These are phyloP conservation scores for Plodia interpunctella DNA, from an alignment of 1,140 invertebrate species.

Conservation along the genomic window DNA sequence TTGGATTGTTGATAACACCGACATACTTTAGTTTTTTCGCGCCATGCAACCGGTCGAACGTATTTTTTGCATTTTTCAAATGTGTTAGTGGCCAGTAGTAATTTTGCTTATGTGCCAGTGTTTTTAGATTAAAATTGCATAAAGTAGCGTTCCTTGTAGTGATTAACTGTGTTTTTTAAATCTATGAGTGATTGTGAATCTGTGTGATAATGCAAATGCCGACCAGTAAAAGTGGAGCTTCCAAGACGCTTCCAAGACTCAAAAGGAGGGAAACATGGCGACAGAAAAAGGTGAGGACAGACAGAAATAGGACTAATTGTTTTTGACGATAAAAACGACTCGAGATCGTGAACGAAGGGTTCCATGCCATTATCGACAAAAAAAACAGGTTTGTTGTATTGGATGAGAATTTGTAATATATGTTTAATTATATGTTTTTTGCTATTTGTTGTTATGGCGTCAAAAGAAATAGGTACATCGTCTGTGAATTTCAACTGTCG, in stretches of 20 bases:
- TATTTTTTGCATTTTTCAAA: conserved; percentile 1
- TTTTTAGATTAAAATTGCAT: background rate
- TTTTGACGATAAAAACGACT: no score
- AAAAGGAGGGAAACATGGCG: conserved; percentile 61
- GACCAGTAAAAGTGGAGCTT: conserved; percentile 8
- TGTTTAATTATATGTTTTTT: no score
- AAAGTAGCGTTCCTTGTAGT: background rate
- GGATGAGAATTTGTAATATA: no score
- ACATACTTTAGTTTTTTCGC: background rate
- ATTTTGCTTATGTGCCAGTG: background rate
- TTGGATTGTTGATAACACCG: background rate
- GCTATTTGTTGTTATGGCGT: no score
- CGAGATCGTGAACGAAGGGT: no score
- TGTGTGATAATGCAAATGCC: background rate
- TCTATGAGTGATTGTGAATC: background rate
- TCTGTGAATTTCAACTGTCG: no score
- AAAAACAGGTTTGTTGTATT: no score
- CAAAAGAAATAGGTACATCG: no score
- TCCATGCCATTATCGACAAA: no score
- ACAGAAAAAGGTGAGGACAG: conserved; percentile 49
- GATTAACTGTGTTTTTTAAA: background rate
- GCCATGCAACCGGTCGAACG: background rate
- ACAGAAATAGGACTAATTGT: background rate
- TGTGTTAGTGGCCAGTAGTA: background rate
- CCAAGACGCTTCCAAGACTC: conserved; percentile 48